Base-by-base conservation (phyloP, 2,888 invertebrate species). In the Saturnia japonica region DNA sequence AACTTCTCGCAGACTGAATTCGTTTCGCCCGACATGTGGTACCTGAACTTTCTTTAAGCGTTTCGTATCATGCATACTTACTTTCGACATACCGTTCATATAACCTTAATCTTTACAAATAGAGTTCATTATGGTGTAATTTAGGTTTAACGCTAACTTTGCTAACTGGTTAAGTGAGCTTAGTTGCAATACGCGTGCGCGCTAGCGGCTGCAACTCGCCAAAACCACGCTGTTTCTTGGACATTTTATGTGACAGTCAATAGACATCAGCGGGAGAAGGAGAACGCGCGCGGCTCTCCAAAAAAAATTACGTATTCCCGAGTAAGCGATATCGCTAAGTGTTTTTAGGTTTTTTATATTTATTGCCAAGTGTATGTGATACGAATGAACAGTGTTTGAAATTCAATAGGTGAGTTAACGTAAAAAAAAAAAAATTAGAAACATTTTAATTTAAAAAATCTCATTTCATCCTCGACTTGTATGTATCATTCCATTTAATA, bases 121-220 rank as follows among this genome's bases (percentile, higher is more conserved):
- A 89, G 78, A 74, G 76, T 77, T 78, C 67, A 82, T 73, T 82
- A 77, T 86, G 68, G 76, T 43, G 67, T 77, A 73, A 74, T 70
- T 67, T 54, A 71, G 62, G 67, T 68, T 74, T 72, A 77, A 71
- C 14, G 69, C 71, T 69, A 77, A 74, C 73, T 81, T 76, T 66
- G 66, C 47, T 11, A n/a, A 45, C 40, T 45, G 71, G 54, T 45
- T 54, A 67, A 71, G 80, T 78, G 83, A 83, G 82, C 86, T 79
- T 86, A 85, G 85, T 88, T 89, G 89, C 87, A 88, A 74, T 71
- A 81, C 91, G 93, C 93, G 88, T 87, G 93, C 93, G 93, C 78
- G 72, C 73, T 81, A 70, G 73, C 75, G 84, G 87, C 85, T 93
- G 93, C 93, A 93, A 92, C 88, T 88, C 83, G 57, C 57, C 83